Base-by-base conservation (phyloP, 2,888 invertebrate genomes). In the Dichetophora obliterata region DNA sequence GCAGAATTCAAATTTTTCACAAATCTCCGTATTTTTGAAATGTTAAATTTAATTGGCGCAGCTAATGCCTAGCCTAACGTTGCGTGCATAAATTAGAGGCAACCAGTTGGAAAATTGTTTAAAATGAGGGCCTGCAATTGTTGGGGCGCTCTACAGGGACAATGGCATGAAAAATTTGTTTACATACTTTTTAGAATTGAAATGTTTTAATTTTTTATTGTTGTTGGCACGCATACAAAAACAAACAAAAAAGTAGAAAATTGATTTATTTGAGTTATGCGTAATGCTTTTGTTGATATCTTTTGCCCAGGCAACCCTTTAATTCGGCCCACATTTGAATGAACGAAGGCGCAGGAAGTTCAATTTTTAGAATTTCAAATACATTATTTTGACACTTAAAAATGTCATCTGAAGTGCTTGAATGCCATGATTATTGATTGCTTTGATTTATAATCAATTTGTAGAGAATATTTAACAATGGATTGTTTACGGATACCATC, bases 1-100 rank as follows among this genome's bases (percentile, higher is more conserved):
- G 86, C 87, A 86, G 84, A 83, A 86, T 86, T 85, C 86, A 87
- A 85, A 87, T 87, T 85, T 86, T 82, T 85, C 85, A 84, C 72
- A 75, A 81, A 63, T 77, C 65, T 14, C 54, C 3, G 43, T 22
- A 43, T 76, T 77, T 70, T 77, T 77, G n/a, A 70, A 77, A 82
- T 81, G 80, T 83, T 82, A 37, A 68, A 57, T 54, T 57, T 84
- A 86, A 85, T 85, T 85, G 85, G 81, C 84, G 79, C 81, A 79
- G 50, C 85, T 80, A 85, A 85, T 85, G 82, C n/a, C 61, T 50
- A 70, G 66, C 61, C 43, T 52, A 61, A 14, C 16, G 37, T 59
- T 48, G 27, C 71, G 75, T 66, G 77, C 75, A 80, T 78, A 79
- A 75, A 78, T 78, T 78, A 74, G 80, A 80, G 77, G 81, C 82